Percentiles rank a stretch among this genome's conserved stretches.
Evolutionary conservation across 1,140 invertebrate genomes (phyloP).

Genomic region (Lycorma delicatula): DNA sequence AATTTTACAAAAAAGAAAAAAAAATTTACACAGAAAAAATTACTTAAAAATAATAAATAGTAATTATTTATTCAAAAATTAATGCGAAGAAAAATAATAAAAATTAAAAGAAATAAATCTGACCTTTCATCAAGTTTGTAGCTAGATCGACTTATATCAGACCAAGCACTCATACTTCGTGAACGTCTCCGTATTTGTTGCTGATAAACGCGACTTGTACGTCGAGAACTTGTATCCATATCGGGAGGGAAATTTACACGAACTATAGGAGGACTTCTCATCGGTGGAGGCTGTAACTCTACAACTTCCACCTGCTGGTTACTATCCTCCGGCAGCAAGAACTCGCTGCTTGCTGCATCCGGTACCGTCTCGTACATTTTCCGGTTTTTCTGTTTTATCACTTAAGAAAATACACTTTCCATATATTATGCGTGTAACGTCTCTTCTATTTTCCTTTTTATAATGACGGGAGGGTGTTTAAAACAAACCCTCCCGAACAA

Average conservation of each 20-base stretch:
- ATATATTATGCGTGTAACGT: too few species aligned
- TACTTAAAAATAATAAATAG: too few species aligned
- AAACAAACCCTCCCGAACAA: too few species aligned
- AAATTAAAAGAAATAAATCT: too few species aligned
- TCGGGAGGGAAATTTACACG: slow-evolving; percentile 63
- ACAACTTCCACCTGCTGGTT: slow-evolving; percentile 5
- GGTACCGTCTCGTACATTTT: slow-evolving; percentile 17
- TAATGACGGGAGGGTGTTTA: too few species aligned
- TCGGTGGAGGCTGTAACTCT: background rate
- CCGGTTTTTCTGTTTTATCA: too few species aligned
- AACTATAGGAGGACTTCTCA: slow-evolving; percentile 33
- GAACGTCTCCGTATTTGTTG: slow-evolving; percentile 46
- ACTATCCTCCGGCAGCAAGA: slow-evolving; percentile 9
- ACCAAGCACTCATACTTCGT: slow-evolving; percentile 76
- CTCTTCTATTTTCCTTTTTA: too few species aligned
- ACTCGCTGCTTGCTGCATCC: slow-evolving; percentile 12
- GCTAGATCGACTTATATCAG: slow-evolving; percentile 68
- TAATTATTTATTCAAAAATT: too few species aligned
- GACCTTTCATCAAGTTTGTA: slow-evolving; percentile 73
- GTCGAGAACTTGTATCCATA: slow-evolving; percentile 47
- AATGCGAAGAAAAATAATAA: too few species aligned
- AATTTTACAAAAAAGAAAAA: too few species aligned
- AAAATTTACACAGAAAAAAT: too few species aligned
- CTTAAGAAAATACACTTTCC: too few species aligned
- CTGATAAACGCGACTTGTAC: slow-evolving; percentile 38